Base-by-base conservation (phyloP, 2,888 invertebrate species). In the Ophioninae sp. region DNA sequence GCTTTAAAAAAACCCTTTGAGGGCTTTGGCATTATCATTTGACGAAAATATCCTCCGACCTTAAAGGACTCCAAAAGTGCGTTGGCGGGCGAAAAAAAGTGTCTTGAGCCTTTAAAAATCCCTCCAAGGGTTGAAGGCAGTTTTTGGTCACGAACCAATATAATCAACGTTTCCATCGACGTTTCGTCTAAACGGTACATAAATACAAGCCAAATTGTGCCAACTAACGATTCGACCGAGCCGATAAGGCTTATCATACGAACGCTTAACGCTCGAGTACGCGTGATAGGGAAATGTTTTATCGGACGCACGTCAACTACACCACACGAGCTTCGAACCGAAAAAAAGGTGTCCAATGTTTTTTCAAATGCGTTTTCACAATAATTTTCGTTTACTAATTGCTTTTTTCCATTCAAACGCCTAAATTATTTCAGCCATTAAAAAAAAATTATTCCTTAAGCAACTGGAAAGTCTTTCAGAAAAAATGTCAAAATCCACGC, bases 211-310 rank as follows among this genome's bases (percentile, higher is more conserved):
- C 37, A 67, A 83, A 80, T 83, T 77, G 76, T 76, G 80, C 72
- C 80, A 67, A 73, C 71, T 79, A 71, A 75, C 80, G 58, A 80
- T 73, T 44, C 56, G 20, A 37, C 30, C 20, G 22, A 30, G 56
- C 67, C 20, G 83, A 83, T 83, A 83, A 80, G 80, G 56, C 61
- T 73, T 83, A 83, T 83, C 83, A 73, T 44, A 51, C 17, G 44
- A 71, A 64, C n/a, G 71, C 56, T 71, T 75, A 67, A 75, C 72
- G 72, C 59, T 71, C 74, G 61, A 69, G 69, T 37, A 75, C 23
- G n/a, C 61, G 13, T 59, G 74, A 79, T 82, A 82, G 74, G 64
- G 41, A 41, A 41, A 76, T 17, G 59, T 76, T 65, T 67, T 23
- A 59, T 68, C 51, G 1, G 17, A 71, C n/a, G 58, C 67, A 20